phyloP scores from a whole-genome alignment of 1,140 invertebrate genomes.

The Drosophila virilis region DNA sequence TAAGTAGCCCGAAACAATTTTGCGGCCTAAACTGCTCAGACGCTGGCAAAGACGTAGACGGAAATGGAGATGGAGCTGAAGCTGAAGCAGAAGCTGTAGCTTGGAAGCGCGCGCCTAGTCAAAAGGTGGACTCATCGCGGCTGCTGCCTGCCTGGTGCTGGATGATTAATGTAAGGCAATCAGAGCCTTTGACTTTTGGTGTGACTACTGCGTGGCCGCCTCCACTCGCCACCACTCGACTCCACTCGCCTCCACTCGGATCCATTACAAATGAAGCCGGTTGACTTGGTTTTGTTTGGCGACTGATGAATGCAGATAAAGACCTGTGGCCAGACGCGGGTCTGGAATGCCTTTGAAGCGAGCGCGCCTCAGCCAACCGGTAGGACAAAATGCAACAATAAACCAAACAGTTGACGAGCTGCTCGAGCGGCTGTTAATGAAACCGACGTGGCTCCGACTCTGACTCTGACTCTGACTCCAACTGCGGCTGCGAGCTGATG shows the following conservation, averaged over 20 bases:
- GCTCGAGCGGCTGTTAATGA: slow-evolving; percentile 34
- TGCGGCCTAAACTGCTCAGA: slow-evolving; percentile 55
- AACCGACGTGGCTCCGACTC: slow-evolving; percentile 14
- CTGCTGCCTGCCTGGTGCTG: not conserved
- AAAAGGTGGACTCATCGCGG: slow-evolving; percentile 11
- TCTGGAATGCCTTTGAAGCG: slow-evolving; percentile 73
- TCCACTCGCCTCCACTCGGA: slow-evolving; percentile 28
- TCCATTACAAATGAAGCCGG: slow-evolving; percentile 67
- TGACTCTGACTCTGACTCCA: not conserved
- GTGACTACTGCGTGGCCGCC: slow-evolving; percentile 72
- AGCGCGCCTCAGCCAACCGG: slow-evolving; percentile 41
- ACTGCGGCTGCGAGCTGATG: slow-evolving; percentile 15
- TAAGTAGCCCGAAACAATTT: slow-evolving; percentile 58
- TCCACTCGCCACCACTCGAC: slow-evolving; percentile 45
- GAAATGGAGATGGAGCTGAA: slow-evolving; percentile 8
- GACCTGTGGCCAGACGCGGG: slow-evolving; percentile 10
- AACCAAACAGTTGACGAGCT: slow-evolving; percentile 70
- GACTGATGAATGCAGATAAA: slow-evolving; percentile 81
- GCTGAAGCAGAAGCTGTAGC: slow-evolving; percentile 6
- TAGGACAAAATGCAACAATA: slow-evolving; percentile 77
- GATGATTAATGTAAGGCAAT: slow-evolving; percentile 60
- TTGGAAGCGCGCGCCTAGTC: slow-evolving; percentile 44
- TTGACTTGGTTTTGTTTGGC: slow-evolving; percentile 62
- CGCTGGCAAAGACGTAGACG: not conserved
- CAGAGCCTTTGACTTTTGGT: slow-evolving; percentile 56